Base-by-base conservation (phyloP, 92 coral and sea anemone genomes). In the Porites rus region DNA sequence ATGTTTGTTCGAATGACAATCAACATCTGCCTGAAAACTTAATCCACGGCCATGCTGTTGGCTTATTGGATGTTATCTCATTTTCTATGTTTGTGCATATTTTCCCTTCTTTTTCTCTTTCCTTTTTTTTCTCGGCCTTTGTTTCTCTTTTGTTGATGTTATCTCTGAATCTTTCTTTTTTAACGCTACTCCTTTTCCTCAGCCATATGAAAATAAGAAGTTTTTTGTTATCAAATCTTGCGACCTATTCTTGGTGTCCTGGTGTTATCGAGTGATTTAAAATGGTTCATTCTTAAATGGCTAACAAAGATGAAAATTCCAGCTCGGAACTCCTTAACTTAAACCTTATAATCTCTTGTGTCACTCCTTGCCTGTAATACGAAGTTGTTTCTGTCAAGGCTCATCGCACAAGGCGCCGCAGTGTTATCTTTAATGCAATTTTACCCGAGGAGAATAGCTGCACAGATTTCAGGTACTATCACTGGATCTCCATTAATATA, bases 381-480 rank as follows among this genome's bases (percentile, higher is more conserved):
- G 71, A 43, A 60, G 56, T 81, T 70, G 52, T 81, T 71, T 81
- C 58, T 58, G 54, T 70, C 69, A 81, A 81, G 86, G 86, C 77
- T 31, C 86, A 60, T 19, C 43, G 53, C 19, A 64, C 31, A 25
- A 81, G 86, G 43, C 25, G 61, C 7, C 6, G 66, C 86, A 81
- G 77, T 70, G 10, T 69, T 56, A 25, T 31, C 77, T 68, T 81
- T 25, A 81, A 81, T 69, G 77, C 61, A 25, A 53, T 81, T 18
- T 70, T 24, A 25, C 86, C 86, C 64, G 77, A 70, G 6, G 86
- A 81, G 56, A 69, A 38, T 70, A 56, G 25, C 77, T 59, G 65
- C n/a, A 25, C 25, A 22, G 63, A 8, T 65, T 62, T 56, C 69
- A 60, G 4, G 77, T 18, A 81, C 77, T 81, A 70, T 28, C 31